phyloP scores from a whole-genome alignment of 2,888 invertebrate genomes.

The Galeruca laticollis region DNA sequence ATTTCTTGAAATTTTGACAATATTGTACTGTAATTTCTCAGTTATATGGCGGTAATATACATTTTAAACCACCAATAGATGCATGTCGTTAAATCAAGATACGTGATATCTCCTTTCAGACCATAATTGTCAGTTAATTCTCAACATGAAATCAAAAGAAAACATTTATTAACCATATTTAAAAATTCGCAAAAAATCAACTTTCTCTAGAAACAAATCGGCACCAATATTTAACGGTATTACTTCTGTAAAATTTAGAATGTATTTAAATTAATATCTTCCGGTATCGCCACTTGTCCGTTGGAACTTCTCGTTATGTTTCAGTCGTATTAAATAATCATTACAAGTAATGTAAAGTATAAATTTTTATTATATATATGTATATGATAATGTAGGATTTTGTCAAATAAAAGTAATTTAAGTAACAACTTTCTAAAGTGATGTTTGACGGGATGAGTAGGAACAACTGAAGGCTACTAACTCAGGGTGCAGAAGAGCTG shows the following conservation, averaged over 20 bases:
- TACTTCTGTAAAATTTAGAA: not conserved
- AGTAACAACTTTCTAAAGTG: too few species aligned
- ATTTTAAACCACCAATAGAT: conserved; percentile 43
- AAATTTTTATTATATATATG: too few species aligned
- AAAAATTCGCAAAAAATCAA: conserved; percentile 6
- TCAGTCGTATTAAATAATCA: not conserved
- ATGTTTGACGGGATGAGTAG: too few species aligned
- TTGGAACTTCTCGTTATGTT: not conserved
- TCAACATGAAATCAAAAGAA: not conserved
- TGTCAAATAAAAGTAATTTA: too few species aligned
- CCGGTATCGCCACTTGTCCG: not conserved
- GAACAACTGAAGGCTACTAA: too few species aligned
- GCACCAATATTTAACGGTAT: conserved; percentile 1
- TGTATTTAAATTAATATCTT: not conserved
- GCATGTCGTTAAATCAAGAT: not conserved
- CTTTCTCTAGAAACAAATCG: conserved; percentile 20
- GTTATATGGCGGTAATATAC: not conserved
- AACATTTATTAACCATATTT: not conserved
- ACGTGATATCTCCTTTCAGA: not conserved
- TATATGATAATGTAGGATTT: too few species aligned
- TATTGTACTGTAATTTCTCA: not conserved
- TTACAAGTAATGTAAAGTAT: not conserved
- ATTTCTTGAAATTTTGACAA: not conserved
- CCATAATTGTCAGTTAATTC: not conserved
- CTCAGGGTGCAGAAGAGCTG: too few species aligned